These are phyloP conservation scores for Novumbra hubbsi DNA, from an alignment of 2,797 vertebrate genomes.

Conservation along the genomic window DNA sequence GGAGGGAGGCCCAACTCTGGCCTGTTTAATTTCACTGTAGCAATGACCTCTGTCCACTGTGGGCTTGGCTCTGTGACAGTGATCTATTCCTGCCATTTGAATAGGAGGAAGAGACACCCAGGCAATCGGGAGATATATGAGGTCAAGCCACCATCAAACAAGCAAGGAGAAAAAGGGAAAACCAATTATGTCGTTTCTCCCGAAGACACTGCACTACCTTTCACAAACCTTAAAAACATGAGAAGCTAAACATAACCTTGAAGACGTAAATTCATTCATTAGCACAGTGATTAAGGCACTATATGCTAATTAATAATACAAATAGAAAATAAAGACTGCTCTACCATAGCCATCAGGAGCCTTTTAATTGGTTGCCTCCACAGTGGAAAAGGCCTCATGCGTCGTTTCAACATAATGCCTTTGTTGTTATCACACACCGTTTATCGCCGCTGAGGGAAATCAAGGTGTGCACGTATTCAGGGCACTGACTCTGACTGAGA, in stretches of 20 bases:
- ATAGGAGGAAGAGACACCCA: conserved; percentile 61
- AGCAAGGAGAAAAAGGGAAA: conserved; percentile 9
- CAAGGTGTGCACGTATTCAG: not conserved
- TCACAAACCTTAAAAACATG: not conserved
- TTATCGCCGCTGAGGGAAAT: conserved; percentile 36
- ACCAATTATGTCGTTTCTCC: not conserved
- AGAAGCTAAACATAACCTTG: conserved; percentile 47
- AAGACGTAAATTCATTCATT: conserved; percentile 58
- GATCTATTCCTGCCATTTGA: conserved; percentile 65
- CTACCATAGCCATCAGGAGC: conserved; percentile 62
- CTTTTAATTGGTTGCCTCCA: conserved; percentile 59
- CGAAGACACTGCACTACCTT: conserved; percentile 11
- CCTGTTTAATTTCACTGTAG: conserved; percentile 52
- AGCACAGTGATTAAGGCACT: conserved; percentile 57
- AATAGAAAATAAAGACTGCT: conserved; percentile 57
- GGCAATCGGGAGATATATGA: conserved; percentile 47
- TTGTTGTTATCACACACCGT: not conserved
- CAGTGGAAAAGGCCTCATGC: not conserved
- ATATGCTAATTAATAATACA: conserved; percentile 69
- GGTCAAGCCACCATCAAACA: conserved; percentile 50
- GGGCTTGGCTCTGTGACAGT: conserved; percentile 64
- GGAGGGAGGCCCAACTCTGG: not conserved
- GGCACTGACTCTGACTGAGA: conserved; percentile 9
- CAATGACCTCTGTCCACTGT: conserved; percentile 64
- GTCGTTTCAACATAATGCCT: not conserved